Conservation (phyloP, 2,113 vertebrate genomes). For the Lycocorax pyrrhopterus region DNA sequence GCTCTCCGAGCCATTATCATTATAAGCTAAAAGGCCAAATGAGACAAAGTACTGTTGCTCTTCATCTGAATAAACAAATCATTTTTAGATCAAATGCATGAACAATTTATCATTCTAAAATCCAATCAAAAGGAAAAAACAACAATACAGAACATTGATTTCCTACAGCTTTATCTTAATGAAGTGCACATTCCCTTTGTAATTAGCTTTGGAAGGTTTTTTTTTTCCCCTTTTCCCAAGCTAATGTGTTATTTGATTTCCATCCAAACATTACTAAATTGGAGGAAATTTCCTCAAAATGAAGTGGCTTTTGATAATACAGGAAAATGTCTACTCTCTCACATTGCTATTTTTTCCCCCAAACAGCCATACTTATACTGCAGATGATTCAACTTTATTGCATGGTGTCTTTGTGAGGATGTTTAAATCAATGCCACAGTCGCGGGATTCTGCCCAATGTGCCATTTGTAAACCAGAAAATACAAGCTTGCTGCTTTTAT, state of each 20-base stretch:
- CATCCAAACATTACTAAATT: slow-evolving; percentile 5
- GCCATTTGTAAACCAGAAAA: slow-evolving; percentile 61
- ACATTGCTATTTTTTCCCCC: slow-evolving; percentile 22
- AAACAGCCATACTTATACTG: slow-evolving; percentile 13
- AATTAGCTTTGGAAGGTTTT: slow-evolving; percentile 23
- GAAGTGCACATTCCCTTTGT: slow-evolving; percentile 63
- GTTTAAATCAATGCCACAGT: slow-evolving; percentile 35
- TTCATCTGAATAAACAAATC: slow-evolving; percentile 62
- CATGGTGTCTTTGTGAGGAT: background rate
- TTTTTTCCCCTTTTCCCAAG: slow-evolving; percentile 1
- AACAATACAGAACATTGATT: slow-evolving; percentile 60
- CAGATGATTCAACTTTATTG: slow-evolving; percentile 61
- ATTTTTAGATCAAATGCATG: slow-evolving; percentile 21
- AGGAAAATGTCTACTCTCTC: background rate
- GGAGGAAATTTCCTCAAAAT: slow-evolving; percentile 41
- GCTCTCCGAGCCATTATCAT: slow-evolving; percentile 25
- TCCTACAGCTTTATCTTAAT: slow-evolving; percentile 65
- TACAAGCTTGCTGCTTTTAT: background rate
- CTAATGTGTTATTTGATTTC: slow-evolving; percentile 44
- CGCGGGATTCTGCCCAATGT: background rate
- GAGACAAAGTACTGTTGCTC: slow-evolving; percentile 50
- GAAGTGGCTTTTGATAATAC: slow-evolving; percentile 36
- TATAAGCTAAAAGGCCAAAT: slow-evolving; percentile 51
- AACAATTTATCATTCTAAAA: slow-evolving; percentile 46
- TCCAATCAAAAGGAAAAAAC: slow-evolving; percentile 48